Evolutionary conservation across 2,797 vertebrate genomes (phyloP).

Genomic region (Diglossa cyanea): DNA sequence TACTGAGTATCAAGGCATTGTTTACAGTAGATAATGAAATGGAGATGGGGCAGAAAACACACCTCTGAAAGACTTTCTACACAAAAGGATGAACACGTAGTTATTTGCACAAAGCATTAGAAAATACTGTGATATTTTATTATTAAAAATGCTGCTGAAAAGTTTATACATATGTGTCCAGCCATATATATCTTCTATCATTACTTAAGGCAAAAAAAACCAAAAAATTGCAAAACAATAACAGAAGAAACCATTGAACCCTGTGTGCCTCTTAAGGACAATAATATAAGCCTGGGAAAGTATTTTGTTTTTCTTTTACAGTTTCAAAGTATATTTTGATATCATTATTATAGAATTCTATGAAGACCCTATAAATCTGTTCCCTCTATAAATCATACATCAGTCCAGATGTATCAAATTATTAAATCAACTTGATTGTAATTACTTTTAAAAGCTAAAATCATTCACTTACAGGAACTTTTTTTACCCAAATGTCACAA

Average conservation of each 20-base stretch:
- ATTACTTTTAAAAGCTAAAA: conserved; percentile 85
- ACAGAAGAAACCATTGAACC: conserved; percentile 85
- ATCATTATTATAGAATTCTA: conserved; percentile 72
- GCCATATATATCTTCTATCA: conserved; percentile 94
- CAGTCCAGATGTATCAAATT: conserved; percentile 70
- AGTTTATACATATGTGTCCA: conserved; percentile 94
- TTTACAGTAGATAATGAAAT: not conserved
- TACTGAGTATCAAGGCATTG: not conserved
- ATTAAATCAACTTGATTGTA: conserved; percentile 69
- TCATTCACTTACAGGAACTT: conserved; percentile 86
- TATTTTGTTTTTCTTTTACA: conserved; percentile 77
- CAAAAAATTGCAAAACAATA: conserved; percentile 86
- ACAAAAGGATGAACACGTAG: conserved; percentile 72
- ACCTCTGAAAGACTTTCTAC: conserved; percentile 17
- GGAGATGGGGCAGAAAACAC: conserved; percentile 14
- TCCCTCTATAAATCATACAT: conserved; percentile 73
- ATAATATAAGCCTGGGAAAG: conserved; percentile 84
- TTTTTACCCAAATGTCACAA: conserved; percentile 86
- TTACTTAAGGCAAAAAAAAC: conserved; percentile 89
- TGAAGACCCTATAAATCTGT: conserved; percentile 73
- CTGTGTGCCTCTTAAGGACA: conserved; percentile 82
- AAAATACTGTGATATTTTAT: conserved; percentile 99
- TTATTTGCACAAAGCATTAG: conserved; percentile 86
- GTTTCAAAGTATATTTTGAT: conserved; percentile 69
- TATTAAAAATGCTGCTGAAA: conserved; percentile 98